phyloP scores from a whole-genome alignment of 1,140 invertebrate species.

The Goniozus legneri region DNA sequence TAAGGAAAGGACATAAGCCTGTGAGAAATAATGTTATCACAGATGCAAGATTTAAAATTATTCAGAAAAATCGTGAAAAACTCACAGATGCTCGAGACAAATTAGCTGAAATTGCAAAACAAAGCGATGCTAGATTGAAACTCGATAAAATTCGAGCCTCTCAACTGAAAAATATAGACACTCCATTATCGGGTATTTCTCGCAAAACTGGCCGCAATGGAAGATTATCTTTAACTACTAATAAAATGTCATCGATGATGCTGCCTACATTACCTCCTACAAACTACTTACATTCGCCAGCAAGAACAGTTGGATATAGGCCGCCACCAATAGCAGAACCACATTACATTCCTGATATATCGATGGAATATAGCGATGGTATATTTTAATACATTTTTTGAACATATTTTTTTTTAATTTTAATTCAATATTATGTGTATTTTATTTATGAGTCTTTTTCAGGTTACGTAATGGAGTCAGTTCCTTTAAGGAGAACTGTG shows the following conservation, averaged over 20 bases:
- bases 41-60: slow-evolving; percentile 69
- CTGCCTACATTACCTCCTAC: slow-evolving; percentile 20
- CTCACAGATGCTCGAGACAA: slow-evolving; percentile 68
- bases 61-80: slow-evolving; percentile 64
- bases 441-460: slow-evolving; percentile 2
- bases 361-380: slow-evolving; percentile 38
- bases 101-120: slow-evolving; percentile 64
- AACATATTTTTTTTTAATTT: neutral
- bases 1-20: slow-evolving; percentile 17
- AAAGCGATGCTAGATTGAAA: slow-evolving; percentile 63
- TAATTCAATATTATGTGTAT: neutral
- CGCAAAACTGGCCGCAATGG: slow-evolving; percentile 55
- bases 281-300: slow-evolving; percentile 26
- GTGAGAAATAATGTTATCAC: slow-evolving; percentile 32
- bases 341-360: slow-evolving; percentile 37
- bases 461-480: slow-evolving; percentile 44
- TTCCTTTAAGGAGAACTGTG: slow-evolving; percentile 45
- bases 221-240: slow-evolving; percentile 53
- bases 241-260: slow-evolving; percentile 40
- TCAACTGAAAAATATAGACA: slow-evolving; percentile 34
- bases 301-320: slow-evolving; percentile 31
- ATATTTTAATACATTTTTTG: slow-evolving; percentile 1
- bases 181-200: slow-evolving; percentile 39
- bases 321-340: slow-evolving; percentile 30
- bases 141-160: slow-evolving; percentile 54